These are phyloP conservation scores for Luperina testacea DNA, from an alignment of 2,888 invertebrate genomes.

Conservation along the genomic window DNA sequence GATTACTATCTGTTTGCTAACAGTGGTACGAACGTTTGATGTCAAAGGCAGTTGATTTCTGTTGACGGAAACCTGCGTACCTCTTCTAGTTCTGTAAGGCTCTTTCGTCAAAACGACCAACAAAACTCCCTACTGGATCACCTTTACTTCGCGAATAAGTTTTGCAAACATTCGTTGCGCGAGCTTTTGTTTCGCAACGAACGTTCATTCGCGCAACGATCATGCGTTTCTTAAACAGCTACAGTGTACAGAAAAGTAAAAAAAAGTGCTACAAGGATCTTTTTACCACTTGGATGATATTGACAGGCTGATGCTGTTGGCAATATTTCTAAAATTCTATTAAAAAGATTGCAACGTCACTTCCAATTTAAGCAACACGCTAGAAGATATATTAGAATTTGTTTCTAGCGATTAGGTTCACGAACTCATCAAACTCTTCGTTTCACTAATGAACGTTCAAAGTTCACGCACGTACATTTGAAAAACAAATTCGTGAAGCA, in stretches of 20 bases:
- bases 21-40: not conserved
- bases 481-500: not conserved
- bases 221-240: not conserved
- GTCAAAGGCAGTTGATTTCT: not conserved
- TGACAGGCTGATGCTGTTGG: not conserved
- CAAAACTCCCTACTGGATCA: not conserved
- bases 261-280: not conserved
- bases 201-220: not conserved
- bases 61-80: not conserved
- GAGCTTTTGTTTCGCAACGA: not conserved
- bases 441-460: too few relatives aligned
- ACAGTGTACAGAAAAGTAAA: too few relatives aligned
- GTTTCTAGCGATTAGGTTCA: not conserved
- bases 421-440: not conserved
- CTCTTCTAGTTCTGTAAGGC: not conserved
- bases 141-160: not conserved
- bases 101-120: not conserved
- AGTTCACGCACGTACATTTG: not conserved
- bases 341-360: too few relatives aligned
- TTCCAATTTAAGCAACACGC: too few relatives aligned
- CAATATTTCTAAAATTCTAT: too few relatives aligned
- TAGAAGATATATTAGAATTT: not conserved
- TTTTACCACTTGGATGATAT: not conserved
- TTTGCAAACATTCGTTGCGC: not conserved
- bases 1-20: conserved; percentile 23